A percentile compares a stretch with the other conserved stretches of the same genome.
phyloP scores from a whole-genome alignment of 2,113 vertebrate species.

The Tonatia bakeri region DNA sequence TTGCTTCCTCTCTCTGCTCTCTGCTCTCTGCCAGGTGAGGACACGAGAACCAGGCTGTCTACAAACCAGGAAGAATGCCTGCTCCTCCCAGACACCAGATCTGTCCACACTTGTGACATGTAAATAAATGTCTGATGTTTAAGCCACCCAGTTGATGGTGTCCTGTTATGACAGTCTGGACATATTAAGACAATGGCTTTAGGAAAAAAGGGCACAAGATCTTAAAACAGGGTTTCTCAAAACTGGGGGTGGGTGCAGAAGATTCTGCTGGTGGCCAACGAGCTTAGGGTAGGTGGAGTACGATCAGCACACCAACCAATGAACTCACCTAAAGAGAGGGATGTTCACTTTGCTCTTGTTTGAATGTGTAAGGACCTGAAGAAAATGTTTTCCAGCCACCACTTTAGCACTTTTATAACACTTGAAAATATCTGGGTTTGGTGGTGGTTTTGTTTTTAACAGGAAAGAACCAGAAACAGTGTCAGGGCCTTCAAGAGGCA shows the following conservation, averaged over 20 bases:
- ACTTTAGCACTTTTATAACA: too few species aligned
- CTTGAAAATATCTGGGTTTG: neutral
- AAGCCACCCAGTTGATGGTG: neutral
- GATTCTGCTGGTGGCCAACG: too few species aligned
- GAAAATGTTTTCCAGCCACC: neutral
- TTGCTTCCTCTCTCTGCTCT: neutral
- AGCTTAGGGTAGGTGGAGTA: rapidly evolving
- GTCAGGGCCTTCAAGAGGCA: too few species aligned
- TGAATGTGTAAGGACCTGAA: neutral
- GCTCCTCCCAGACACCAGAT: neutral
- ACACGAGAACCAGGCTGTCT: neutral
- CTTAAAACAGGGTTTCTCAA: neutral
- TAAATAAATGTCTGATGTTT: neutral
- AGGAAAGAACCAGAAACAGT: neutral
- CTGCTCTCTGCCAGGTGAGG: neutral
- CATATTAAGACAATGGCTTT: neutral
- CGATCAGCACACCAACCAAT: rapidly evolving
- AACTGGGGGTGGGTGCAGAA: neutral
- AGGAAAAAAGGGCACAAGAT: neutral
- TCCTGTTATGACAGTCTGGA: neutral
- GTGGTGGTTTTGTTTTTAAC: neutral
- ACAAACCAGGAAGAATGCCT: neutral
- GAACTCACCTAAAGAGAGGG: neutral
- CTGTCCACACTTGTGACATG: neutral
- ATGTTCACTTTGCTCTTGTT: neutral